phyloP scores from a whole-genome alignment of 1,140 invertebrate genomes.

The Drosophila lacertosa region DNA sequence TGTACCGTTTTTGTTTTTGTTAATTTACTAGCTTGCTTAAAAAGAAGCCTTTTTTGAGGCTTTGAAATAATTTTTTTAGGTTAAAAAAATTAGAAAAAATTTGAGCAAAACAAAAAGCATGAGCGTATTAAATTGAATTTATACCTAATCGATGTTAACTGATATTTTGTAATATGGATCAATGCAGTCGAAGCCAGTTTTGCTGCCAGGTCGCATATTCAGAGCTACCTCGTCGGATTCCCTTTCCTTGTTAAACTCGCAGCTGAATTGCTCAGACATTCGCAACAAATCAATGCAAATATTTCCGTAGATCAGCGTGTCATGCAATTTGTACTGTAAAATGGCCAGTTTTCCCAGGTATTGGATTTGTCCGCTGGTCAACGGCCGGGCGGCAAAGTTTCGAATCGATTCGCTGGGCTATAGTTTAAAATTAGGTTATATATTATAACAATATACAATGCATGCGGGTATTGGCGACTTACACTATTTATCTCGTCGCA shows the following conservation, averaged over 20 bases:
- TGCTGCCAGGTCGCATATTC: conserved; percentile 45
- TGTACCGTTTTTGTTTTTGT: no score
- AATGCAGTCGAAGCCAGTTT: conserved; percentile 44
- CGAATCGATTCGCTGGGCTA: conserved; percentile 36
- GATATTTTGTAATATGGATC: conserved; percentile 34
- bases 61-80: no score
- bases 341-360: conserved; percentile 52
- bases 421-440: not conserved
- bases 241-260: conserved; percentile 11
- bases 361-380: conserved; percentile 32
- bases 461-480: not conserved
- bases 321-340: conserved; percentile 44
- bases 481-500: conserved; percentile 42
- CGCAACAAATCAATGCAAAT: conserved; percentile 37
- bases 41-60: no score
- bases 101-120: not conserved
- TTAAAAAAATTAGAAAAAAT: no score
- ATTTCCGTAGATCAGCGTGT: conserved; percentile 37
- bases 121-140: not conserved
- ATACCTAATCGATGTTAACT: not conserved
- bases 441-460: not conserved
- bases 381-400: conserved; percentile 41
- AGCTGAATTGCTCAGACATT: conserved; percentile 44
- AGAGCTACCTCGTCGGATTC: conserved; percentile 27
- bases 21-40: no score